Base-by-base conservation (phyloP, 2,113 vertebrate species). In the Rhea americana region DNA sequence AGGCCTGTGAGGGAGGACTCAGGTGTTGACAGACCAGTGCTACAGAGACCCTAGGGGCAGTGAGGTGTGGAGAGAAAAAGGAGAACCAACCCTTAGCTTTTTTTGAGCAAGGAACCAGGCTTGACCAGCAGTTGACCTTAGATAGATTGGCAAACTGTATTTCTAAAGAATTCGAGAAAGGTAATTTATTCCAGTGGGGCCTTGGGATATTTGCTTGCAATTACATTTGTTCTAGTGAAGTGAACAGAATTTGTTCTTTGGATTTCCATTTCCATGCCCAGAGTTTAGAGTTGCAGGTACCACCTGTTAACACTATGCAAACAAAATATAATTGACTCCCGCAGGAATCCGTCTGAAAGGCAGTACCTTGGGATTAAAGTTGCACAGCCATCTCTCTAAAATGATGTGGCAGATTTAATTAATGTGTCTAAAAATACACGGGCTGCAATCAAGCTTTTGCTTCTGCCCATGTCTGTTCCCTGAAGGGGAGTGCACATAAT, bases 321-420 rank as follows among this genome's bases (percentile, higher is more conserved):
- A 91, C 85, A 93, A 87, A 95, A 91, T 93, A 88, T 96, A 97
- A 97, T 86, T 95, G 95, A 95, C 95, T 96, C 96, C 97, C 96
- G 61, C 76, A 90, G 96, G 95, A 97, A 91, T 93, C 81, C 90
- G 90, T 87, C 85, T 86, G 96, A 96, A 97, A 95, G 96, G 93
- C 95, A 95, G 91, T 93, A 91, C 92, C 91, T 96, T 97, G 96
- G 87, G 95, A 97, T 94, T 95, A 96, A 96, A 96, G 95, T 96
- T 96, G 91, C 89, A 87, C 85, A 77, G 74, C 94, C 86, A 91
- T 95, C 96, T 91, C 91, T 94, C 93, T 97, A 88, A 96, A 95
- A 95, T 50, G 59, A 93, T 91, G 93, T 90, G 80, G 82, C 82
- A 89, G 89, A 87, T 95, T 95, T 96, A 94, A 98, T 98, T 96